A percentile compares a stretch with the other conserved stretches of the same genome.
These are phyloP conservation scores for Lepus europaeus DNA, from an alignment of 2,113 vertebrate species.

Conservation along the genomic window DNA sequence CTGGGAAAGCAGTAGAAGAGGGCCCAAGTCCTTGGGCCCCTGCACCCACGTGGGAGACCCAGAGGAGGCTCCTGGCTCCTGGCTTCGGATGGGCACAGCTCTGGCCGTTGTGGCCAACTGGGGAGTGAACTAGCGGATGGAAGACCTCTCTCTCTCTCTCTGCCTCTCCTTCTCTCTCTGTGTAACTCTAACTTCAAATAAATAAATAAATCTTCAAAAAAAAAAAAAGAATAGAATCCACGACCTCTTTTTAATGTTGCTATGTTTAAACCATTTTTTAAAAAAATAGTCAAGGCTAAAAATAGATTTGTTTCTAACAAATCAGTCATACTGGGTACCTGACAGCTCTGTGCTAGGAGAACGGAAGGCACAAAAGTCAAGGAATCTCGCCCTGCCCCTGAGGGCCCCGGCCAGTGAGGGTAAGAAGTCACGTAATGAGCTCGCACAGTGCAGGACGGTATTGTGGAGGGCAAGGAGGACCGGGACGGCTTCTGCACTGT, in stretches of 20 bases:
- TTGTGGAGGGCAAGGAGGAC: neutral
- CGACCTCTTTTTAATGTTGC: neutral
- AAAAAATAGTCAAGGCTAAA: neutral
- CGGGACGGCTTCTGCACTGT: neutral
- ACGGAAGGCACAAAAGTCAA: neutral
- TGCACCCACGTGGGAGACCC: too few relatives aligned
- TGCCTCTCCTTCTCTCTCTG: too few relatives aligned
- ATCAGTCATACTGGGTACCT: neutral
- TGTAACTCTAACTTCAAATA: too few relatives aligned
- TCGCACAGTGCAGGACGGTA: neutral
- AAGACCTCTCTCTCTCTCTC: too few relatives aligned
- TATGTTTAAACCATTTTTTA: conserved; percentile 36
- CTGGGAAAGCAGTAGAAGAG: too few relatives aligned
- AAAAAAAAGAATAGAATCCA: neutral
- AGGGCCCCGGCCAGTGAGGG: neutral
- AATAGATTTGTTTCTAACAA: neutral
- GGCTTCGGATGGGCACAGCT: too few relatives aligned
- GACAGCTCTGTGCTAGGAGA: neutral
- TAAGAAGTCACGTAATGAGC: neutral
- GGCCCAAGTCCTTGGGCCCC: too few relatives aligned
- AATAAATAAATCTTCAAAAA: too few relatives aligned
- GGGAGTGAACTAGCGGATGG: too few relatives aligned
- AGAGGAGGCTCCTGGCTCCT: too few relatives aligned
- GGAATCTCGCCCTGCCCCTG: neutral
- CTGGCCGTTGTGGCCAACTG: too few relatives aligned